phyloP scores from a whole-genome alignment of 2,888 invertebrate genomes.

The Acronicta psi region DNA sequence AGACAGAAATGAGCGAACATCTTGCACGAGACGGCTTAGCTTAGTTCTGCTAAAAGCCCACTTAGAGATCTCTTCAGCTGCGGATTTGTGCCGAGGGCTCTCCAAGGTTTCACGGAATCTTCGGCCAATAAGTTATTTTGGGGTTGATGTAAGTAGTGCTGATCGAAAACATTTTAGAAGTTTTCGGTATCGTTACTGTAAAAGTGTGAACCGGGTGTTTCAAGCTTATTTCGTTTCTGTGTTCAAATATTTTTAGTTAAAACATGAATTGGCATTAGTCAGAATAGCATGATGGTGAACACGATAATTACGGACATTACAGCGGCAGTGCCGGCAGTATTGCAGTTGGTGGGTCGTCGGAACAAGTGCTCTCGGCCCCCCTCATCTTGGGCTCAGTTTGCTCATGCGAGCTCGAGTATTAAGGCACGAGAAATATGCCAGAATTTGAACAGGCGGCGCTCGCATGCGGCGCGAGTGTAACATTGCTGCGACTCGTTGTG shows the following conservation, averaged over 20 bases:
- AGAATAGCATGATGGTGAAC: slow-evolving; percentile 58
- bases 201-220: slow-evolving; percentile 6
- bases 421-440: slow-evolving; percentile 83
- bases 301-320: slow-evolving; percentile 72
- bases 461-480: slow-evolving; percentile 82
- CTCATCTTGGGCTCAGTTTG: slow-evolving; percentile 68
- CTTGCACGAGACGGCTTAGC: slow-evolving; percentile 86
- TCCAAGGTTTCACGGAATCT: slow-evolving; percentile 79
- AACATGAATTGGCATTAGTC: slow-evolving; percentile 55
- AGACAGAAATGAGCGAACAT: slow-evolving; percentile 83
- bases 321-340: slow-evolving; percentile 49
- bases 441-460: slow-evolving; percentile 83
- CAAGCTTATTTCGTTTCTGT: slow-evolving; percentile 8
- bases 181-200: slow-evolving; percentile 21
- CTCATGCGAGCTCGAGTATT: slow-evolving; percentile 63
- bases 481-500: slow-evolving; percentile 86
- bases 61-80: slow-evolving; percentile 85
- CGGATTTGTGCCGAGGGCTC: slow-evolving; percentile 84
- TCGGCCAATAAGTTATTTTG: slow-evolving; percentile 81
- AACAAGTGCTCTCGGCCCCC: slow-evolving; percentile 64
- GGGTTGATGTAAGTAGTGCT: slow-evolving; percentile 62
- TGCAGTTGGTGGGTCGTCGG: slow-evolving; percentile 51
- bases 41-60: slow-evolving; percentile 87
- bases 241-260: slow-evolving; percentile 62
- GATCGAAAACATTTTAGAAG: slow-evolving; percentile 57